Evolutionary conservation across 2,888 invertebrate species (phyloP).

Genomic region (Thumatha senex): DNA sequence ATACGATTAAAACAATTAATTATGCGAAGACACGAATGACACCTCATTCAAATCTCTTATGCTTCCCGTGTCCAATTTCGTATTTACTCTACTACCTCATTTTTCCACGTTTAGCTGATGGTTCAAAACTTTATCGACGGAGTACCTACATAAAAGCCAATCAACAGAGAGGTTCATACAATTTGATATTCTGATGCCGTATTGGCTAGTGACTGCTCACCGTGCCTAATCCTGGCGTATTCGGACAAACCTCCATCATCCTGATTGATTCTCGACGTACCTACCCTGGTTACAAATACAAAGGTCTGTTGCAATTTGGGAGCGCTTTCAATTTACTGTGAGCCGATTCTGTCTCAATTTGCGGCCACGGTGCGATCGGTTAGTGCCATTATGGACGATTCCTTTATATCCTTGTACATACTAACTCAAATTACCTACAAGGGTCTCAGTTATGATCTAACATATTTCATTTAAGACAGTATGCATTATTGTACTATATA

Average conservation of each 20-base stretch:
- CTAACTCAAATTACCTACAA: slow-evolving; percentile 6
- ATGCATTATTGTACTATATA: no score
- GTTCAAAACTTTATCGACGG: slow-evolving; percentile 25
- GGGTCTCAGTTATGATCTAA: no score
- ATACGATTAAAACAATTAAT: no score
- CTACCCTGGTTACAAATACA: slow-evolving; percentile 72
- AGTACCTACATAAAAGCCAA: slow-evolving; percentile 41
- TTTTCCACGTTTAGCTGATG: background rate
- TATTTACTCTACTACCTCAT: no score
- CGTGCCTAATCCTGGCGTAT: slow-evolving; percentile 71
- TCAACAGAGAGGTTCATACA: slow-evolving; percentile 56
- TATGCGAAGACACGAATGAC: no score
- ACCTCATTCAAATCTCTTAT: no score
- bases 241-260: slow-evolving; percentile 74
- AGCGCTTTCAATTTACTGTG: slow-evolving; percentile 77
- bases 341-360: slow-evolving; percentile 67
- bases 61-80: no score
- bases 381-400: slow-evolving; percentile 23
- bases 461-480: no score
- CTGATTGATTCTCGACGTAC: slow-evolving; percentile 75
- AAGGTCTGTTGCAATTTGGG: slow-evolving; percentile 71
- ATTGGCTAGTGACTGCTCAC: slow-evolving; percentile 44
- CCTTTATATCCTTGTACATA: slow-evolving; percentile 15
- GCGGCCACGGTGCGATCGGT: slow-evolving; percentile 51
- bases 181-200: slow-evolving; percentile 54